Percentiles rank a stretch among this genome's conserved stretches.
Conservation (phyloP, 2,797 vertebrate species). For the Vespertilio murinus region DNA sequence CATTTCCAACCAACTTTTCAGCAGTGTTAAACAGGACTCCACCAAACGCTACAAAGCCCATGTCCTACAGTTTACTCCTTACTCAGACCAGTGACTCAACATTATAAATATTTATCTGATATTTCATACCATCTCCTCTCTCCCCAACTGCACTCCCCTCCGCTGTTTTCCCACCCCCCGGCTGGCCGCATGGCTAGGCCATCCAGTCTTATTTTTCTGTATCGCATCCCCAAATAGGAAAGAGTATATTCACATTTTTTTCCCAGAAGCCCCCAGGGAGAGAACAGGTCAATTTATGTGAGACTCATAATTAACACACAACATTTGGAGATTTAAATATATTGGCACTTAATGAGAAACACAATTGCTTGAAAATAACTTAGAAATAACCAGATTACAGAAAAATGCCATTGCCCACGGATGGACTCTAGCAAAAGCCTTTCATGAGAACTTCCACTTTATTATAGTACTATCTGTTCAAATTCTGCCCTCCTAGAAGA, state of each 20-base stretch:
- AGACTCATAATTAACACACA: not conserved
- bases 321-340: not conserved
- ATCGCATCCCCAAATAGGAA: not conserved
- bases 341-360: constrained; percentile 12
- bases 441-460: not conserved
- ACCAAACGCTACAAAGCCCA: not conserved
- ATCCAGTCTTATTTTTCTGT: not conserved
- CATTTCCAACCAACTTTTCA: not conserved
- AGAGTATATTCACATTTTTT: not conserved
- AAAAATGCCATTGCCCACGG: not conserved
- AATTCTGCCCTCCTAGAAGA: not conserved
- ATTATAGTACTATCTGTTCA: not conserved
- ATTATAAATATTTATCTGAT: not conserved
- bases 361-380: not conserved
- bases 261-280: not conserved
- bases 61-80: not conserved
- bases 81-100: not conserved
- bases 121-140: not conserved
- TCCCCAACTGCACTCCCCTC: not conserved
- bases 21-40: not conserved
- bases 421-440: not conserved
- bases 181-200: not conserved
- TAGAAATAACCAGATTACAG: not conserved
- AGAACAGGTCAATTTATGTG: not conserved
- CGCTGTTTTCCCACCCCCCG: not conserved